phyloP scores from a whole-genome alignment of 2,113 vertebrate genomes.

The Euleptes europaea region DNA sequence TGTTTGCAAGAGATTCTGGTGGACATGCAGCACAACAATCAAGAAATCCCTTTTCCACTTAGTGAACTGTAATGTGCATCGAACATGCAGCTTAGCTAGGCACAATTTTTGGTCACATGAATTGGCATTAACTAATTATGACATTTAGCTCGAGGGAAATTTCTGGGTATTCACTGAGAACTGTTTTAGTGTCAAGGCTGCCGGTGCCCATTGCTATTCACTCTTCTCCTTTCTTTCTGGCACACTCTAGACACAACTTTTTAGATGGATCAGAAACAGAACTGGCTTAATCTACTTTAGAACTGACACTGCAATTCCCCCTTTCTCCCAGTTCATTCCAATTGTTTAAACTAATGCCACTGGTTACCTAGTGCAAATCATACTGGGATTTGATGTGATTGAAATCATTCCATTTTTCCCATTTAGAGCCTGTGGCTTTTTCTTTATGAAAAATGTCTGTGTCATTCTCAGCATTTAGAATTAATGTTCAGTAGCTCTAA shows the following conservation, averaged over 20 bases:
- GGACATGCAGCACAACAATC: no score
- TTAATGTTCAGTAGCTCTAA: background rate
- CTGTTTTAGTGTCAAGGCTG: background rate
- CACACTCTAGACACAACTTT: background rate
- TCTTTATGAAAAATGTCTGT: background rate
- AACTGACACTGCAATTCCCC: background rate
- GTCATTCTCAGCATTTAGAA: background rate
- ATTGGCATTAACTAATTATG: no score
- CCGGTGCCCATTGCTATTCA: background rate
- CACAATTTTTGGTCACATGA: no score
- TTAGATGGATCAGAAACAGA: background rate
- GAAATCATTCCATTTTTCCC: background rate
- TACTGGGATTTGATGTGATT: background rate
- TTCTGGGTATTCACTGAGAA: background rate
- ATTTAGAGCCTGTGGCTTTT: background rate
- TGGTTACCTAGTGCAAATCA: background rate
- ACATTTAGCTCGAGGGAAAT: background rate
- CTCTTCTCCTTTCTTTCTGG: background rate
- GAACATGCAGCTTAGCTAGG: no score
- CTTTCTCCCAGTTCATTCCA: background rate
- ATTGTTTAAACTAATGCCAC: background rate
- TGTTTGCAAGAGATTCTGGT: no score
- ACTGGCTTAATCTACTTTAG: background rate
- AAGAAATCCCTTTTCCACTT: no score
- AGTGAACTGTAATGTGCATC: no score